A percentile compares a stretch with the other conserved stretches of the same genome.
These are phyloP conservation scores for Carollia perspicillata DNA, from an alignment of 2,113 vertebrate species.

Conservation along the genomic window DNA sequence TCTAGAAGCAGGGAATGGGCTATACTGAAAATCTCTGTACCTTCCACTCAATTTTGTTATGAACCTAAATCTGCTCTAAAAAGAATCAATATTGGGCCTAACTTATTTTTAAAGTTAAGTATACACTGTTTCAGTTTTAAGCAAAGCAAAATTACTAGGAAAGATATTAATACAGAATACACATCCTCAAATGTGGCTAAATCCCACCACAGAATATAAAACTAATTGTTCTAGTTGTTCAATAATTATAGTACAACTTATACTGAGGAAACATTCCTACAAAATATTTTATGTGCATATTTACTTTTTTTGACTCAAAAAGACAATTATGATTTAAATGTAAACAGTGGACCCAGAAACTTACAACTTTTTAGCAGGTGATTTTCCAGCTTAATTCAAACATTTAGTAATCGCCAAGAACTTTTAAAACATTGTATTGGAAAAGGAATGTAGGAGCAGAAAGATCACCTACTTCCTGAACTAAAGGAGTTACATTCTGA, in stretches of 20 bases:
- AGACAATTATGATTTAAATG: neutral
- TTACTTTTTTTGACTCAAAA: neutral
- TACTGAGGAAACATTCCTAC: neutral
- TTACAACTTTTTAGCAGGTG: neutral
- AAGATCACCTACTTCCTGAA: neutral
- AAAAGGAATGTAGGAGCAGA: neutral
- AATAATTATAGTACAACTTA: neutral
- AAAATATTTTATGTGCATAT: neutral
- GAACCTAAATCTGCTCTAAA: neutral
- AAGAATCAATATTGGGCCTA: neutral
- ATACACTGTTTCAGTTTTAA: neutral
- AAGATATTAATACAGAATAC: neutral
- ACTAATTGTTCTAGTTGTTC: neutral
- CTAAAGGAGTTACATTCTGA: neutral
- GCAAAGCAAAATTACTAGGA: neutral
- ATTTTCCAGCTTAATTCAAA: conserved; percentile 14
- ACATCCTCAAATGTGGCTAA: neutral
- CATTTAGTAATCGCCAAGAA: neutral
- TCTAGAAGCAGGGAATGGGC: neutral
- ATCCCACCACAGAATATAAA: conserved; percentile 16
- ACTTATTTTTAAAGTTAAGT: conserved; percentile 40
- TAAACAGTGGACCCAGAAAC: neutral
- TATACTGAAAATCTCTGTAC: neutral
- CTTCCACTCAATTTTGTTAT: neutral
- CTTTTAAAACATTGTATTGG: neutral